Evolutionary conservation across 2,888 invertebrate genomes (phyloP).

Genomic region (Cheilosia urbana): DNA sequence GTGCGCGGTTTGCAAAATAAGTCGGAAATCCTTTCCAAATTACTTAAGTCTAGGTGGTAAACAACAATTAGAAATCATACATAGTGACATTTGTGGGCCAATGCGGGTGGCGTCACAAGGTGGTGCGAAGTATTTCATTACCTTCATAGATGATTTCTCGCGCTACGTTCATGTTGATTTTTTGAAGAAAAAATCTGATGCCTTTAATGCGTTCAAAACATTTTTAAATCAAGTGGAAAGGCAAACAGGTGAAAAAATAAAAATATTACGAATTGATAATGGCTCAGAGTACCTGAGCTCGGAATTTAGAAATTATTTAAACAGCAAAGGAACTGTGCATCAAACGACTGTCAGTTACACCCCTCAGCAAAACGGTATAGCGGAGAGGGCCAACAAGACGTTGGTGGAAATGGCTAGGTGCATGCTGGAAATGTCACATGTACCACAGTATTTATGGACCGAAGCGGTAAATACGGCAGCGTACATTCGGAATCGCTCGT

Average conservation of each 20-base stretch:
- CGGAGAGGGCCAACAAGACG: slow-evolving; percentile 41
- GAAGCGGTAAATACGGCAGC: slow-evolving; percentile 43
- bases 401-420: slow-evolving; percentile 76
- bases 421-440: slow-evolving; percentile 74
- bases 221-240: slow-evolving; percentile 41
- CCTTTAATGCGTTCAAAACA: slow-evolving; percentile 27
- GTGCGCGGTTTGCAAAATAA: no score
- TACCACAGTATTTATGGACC: slow-evolving; percentile 75
- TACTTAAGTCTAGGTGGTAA: no score
- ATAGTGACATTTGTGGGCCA: no score
- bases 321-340: slow-evolving; percentile 32
- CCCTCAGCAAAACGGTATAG: slow-evolving; percentile 52
- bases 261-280: slow-evolving; percentile 37
- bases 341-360: slow-evolving; percentile 41
- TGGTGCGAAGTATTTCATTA: slow-evolving; percentile 25
- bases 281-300: slow-evolving; percentile 36
- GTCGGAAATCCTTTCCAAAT: no score
- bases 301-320: slow-evolving; percentile 39
- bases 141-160: slow-evolving; percentile 41
- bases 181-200: slow-evolving; percentile 27
- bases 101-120: slow-evolving; percentile 20
- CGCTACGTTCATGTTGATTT: slow-evolving; percentile 26
- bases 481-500: slow-evolving; percentile 1
- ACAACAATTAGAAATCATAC: no score
- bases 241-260: slow-evolving; percentile 36